Evolutionary conservation across 2,797 vertebrate genomes (phyloP).

Genomic region (Sebastes oblongus): DNA sequence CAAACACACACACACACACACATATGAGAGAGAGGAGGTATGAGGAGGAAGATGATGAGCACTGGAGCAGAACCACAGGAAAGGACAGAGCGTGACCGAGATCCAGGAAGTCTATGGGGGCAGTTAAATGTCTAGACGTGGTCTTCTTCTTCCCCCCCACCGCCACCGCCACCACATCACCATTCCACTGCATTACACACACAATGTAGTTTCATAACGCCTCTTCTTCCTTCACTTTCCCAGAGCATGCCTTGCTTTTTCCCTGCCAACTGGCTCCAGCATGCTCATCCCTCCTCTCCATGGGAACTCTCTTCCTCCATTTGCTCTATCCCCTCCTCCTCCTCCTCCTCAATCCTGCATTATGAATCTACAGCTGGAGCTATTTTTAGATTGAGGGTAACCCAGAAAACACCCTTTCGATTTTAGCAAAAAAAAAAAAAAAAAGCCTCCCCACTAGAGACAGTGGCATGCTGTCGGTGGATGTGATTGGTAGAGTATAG

Average conservation of each 20-base stretch:
- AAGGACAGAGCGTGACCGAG: conserved; percentile 45
- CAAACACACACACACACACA: conserved; percentile 32
- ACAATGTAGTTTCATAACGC: conserved; percentile 58
- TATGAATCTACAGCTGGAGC: conserved; percentile 72
- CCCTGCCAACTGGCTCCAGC: conserved; percentile 48
- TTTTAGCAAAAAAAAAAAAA: conserved; percentile 36
- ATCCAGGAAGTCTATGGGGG: conserved; percentile 53
- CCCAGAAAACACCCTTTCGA: conserved; percentile 75
- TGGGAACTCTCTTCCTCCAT: conserved; percentile 49
- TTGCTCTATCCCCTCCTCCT: conserved; percentile 16
- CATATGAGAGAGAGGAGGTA: conserved; percentile 24
- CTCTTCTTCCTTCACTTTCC: conserved; percentile 35
- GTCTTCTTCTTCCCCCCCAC: neutral
- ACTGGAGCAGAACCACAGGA: conserved; percentile 39
- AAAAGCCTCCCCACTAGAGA: conserved; percentile 13
- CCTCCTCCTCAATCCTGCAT: conserved; percentile 59
- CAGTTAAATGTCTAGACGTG: conserved; percentile 66
- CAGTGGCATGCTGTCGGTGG: conserved; percentile 29
- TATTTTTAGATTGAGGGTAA: conserved; percentile 80
- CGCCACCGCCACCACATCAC: neutral
- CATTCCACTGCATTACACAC: conserved; percentile 44
- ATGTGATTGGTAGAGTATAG: conserved; percentile 46
- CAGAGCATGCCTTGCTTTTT: conserved; percentile 29
- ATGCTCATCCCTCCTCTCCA: conserved; percentile 21
- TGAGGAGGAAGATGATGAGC: conserved; percentile 22